A percentile compares a stretch with the other conserved stretches of the same genome.
Evolutionary conservation across 2,888 invertebrate genomes (phyloP).

Genomic region (Lycophotia porphyrea): DNA sequence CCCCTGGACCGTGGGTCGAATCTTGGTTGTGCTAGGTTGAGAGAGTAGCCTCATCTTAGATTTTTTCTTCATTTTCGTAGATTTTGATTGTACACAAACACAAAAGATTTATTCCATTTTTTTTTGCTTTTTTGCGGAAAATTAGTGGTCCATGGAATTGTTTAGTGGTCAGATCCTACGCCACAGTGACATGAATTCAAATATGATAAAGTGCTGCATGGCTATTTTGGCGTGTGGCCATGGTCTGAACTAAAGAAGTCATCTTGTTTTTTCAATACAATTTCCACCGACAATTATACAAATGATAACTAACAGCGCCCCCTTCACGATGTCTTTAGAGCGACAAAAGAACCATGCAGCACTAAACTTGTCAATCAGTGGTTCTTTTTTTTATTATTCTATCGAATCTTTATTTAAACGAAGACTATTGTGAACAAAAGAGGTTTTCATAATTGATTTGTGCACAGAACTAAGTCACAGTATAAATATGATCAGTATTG

Average conservation of each 20-base stretch:
- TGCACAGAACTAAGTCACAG: no score
- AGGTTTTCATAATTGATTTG: background rate
- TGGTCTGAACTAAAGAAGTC: background rate
- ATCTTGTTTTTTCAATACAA: background rate
- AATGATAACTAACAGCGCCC: background rate
- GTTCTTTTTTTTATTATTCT: background rate
- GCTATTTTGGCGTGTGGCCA: background rate
- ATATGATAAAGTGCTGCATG: background rate
- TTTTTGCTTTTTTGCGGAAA: no score
- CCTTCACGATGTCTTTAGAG: background rate
- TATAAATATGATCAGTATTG: no score
- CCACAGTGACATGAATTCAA: conserved; percentile 20
- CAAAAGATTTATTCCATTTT: conserved; percentile 62
- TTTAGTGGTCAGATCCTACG: background rate
- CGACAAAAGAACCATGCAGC: background rate
- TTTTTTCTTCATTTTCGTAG: conserved; percentile 41
- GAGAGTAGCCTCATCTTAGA: background rate
- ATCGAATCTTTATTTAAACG: background rate
- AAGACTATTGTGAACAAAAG: background rate
- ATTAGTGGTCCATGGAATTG: background rate
- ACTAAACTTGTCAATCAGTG: background rate
- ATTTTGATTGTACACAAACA: conserved; percentile 21
- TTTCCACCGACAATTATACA: background rate
- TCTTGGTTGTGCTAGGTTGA: conserved; percentile 41
- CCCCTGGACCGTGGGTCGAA: background rate